Conservation (phyloP, 2,113 vertebrate species). For the Serilophus lunatus region DNA sequence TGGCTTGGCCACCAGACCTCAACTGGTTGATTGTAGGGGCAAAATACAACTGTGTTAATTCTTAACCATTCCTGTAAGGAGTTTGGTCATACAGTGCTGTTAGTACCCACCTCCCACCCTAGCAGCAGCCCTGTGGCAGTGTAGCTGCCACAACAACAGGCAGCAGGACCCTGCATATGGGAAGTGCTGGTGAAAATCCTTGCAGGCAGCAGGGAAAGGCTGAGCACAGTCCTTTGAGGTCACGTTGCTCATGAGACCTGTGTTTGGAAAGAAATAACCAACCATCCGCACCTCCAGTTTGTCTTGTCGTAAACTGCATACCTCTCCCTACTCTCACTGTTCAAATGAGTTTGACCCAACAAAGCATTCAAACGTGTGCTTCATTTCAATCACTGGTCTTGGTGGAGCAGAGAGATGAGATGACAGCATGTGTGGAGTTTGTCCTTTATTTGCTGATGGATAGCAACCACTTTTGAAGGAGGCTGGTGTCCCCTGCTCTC, state of each 20-base stretch:
- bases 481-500: background rate
- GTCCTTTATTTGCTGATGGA: background rate
- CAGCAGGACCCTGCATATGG: background rate
- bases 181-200: background rate
- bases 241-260: background rate
- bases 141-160: background rate
- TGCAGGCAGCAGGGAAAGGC: background rate
- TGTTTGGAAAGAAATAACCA: background rate
- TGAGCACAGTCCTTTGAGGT: background rate
- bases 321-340: background rate
- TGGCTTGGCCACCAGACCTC: background rate
- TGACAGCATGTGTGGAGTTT: background rate
- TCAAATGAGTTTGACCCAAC: background rate
- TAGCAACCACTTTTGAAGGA: background rate
- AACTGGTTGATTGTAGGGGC: background rate
- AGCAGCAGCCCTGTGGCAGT: background rate
- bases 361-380: fast-evolving
- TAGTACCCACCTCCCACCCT: background rate
- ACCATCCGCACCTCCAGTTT: background rate
- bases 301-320: background rate
- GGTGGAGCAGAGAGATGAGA: background rate
- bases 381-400: background rate
- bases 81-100: background rate
- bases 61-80: background rate
- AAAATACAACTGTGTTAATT: background rate